Conservation (phyloP, 2,888 invertebrate genomes). For the Abrostola triplasia region DNA sequence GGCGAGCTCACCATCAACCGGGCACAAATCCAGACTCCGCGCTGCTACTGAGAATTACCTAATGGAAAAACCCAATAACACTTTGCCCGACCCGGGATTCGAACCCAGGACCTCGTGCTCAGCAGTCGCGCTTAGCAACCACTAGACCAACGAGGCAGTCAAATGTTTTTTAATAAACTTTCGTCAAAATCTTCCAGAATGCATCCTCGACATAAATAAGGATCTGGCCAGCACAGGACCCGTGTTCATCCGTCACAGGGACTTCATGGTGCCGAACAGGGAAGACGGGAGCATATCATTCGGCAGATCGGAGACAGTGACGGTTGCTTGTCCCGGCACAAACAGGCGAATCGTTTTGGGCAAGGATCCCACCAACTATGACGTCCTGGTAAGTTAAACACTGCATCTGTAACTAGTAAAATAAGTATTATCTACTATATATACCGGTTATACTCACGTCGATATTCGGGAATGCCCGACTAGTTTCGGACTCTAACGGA, state of each 20-base stretch:
- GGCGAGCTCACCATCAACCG: too few species aligned
- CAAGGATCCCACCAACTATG: constrained; percentile 60
- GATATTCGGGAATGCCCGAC: too few species aligned
- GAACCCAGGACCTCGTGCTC: too few species aligned
- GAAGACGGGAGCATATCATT: constrained; percentile 63
- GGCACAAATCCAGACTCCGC: too few species aligned
- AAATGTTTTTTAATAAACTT: not conserved
- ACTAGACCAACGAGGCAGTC: not conserved
- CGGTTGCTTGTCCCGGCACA: constrained; percentile 73
- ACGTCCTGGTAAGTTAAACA: constrained; percentile 61
- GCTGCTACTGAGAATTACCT: too few species aligned
- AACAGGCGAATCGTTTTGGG: constrained; percentile 63
- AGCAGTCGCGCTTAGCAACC: too few species aligned
- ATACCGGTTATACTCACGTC: too few species aligned
- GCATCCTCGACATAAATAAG: constrained; percentile 65
- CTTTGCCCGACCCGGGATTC: too few species aligned
- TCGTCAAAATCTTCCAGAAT: constrained; percentile 65
- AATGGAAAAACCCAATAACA: too few species aligned
- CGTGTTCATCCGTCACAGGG: constrained; percentile 69
- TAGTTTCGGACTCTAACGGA: too few species aligned
- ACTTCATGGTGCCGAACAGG: constrained; percentile 63
- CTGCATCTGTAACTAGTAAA: not conserved
- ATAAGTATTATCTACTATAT: too few species aligned
- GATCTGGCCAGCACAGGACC: constrained; percentile 76
- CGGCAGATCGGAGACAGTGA: constrained; percentile 63